Percentiles rank a stretch among this genome's conserved stretches.
Conservation (phyloP, 2,113 vertebrate species). For the Nymphicus hollandicus region DNA sequence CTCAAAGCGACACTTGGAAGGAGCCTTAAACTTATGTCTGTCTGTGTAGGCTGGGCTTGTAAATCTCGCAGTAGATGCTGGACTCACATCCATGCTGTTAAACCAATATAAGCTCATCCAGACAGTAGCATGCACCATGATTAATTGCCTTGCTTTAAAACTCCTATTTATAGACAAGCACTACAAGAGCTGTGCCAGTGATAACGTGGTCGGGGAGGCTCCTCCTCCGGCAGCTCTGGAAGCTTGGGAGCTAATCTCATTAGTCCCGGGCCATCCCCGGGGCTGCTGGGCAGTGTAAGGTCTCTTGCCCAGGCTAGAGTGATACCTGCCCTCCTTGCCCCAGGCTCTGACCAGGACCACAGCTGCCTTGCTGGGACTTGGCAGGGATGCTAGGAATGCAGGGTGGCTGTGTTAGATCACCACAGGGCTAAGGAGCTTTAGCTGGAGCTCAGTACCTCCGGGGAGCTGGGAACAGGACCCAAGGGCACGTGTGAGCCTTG, state of each 20-base stretch:
- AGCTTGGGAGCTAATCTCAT: background rate
- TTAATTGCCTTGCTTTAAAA: constrained; percentile 41
- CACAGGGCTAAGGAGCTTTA: background rate
- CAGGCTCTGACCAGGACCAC: rapidly evolving
- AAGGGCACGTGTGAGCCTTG: background rate
- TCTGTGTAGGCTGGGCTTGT: background rate
- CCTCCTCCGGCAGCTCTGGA: background rate
- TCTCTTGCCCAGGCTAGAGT: rapidly evolving
- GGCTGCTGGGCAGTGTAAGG: background rate
- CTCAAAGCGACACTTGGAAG: background rate
- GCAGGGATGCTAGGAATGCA: rapidly evolving
- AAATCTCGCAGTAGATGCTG: background rate
- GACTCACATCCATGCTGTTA: rapidly evolving
- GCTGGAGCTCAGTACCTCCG: rapidly evolving
- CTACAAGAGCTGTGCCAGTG: background rate
- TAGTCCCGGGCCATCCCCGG: rapidly evolving
- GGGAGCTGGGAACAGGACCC: background rate
- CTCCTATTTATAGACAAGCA: constrained; percentile 21
- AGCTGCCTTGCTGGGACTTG: background rate
- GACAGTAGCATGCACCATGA: background rate
- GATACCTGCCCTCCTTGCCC: background rate
- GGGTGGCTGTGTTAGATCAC: rapidly evolving
- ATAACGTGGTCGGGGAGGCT: background rate
- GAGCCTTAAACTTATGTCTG: background rate
- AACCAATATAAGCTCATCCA: background rate